These are phyloP conservation scores for Drosophila orena DNA, from an alignment of 1,140 invertebrate species.

Conservation along the genomic window DNA sequence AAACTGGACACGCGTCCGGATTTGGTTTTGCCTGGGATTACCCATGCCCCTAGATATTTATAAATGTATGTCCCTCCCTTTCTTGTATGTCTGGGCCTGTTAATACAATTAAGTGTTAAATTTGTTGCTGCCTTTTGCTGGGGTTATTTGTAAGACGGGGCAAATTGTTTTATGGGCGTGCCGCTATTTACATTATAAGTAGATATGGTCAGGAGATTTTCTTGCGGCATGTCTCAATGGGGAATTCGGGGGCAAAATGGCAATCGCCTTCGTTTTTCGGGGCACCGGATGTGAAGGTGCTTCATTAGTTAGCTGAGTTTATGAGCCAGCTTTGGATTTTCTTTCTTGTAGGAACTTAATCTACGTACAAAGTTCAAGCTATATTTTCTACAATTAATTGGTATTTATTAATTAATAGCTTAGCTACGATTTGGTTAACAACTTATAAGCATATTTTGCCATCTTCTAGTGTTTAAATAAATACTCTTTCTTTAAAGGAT, in stretches of 20 bases:
- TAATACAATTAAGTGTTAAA: constrained; percentile 82
- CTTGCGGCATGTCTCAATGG: constrained; percentile 33
- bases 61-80: background rate
- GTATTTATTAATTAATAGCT: no score
- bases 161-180: constrained; percentile 80
- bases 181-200: constrained; percentile 67
- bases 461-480: no score
- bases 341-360: background rate
- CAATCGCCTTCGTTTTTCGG: constrained; percentile 25
- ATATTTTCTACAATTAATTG: no score
- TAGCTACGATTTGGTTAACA: no score
- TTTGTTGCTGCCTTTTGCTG: constrained; percentile 65
- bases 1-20: constrained; percentile 57
- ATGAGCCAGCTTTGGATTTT: constrained; percentile 11
- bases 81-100: constrained; percentile 32
- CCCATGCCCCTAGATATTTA: constrained; percentile 5
- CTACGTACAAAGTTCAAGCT: background rate
- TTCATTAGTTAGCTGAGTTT: constrained; percentile 38
- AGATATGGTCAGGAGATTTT: constrained; percentile 42
- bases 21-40: constrained; percentile 51
- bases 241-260: constrained; percentile 34
- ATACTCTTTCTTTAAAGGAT: background rate
- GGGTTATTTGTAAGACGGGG: constrained; percentile 67
- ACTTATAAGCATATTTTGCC: no score
- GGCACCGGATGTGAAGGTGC: constrained; percentile 10